A percentile compares a stretch with the other conserved stretches of the same genome.
Conservation (phyloP, 2,888 invertebrate species). For the Dendrolimus houi region DNA sequence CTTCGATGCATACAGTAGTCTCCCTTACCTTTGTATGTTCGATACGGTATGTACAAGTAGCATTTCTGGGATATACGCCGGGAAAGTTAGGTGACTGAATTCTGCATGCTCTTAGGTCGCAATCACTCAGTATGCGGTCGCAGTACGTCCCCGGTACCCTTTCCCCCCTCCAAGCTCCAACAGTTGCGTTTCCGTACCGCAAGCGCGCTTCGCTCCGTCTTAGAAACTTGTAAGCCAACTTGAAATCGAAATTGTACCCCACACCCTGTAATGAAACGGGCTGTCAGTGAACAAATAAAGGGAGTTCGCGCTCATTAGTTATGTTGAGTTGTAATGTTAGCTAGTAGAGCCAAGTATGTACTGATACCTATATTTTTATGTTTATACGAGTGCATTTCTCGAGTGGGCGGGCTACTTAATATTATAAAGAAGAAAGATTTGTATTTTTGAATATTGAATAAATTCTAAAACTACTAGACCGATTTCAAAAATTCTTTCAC, state of each 20-base stretch:
- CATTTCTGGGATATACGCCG: slow-evolving; percentile 91
- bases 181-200: slow-evolving; percentile 85
- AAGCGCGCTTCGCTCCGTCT: slow-evolving; percentile 84
- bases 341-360: no score
- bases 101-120: slow-evolving; percentile 82
- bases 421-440: no score
- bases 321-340: no score
- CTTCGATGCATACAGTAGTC: slow-evolving; percentile 1
- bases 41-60: slow-evolving; percentile 87
- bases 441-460: no score
- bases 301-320: not conserved
- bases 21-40: slow-evolving; percentile 73
- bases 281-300: slow-evolving; percentile 19
- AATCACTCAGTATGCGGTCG: slow-evolving; percentile 87
- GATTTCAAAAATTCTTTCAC: no score
- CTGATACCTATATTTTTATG: no score
- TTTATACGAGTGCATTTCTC: no score
- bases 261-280: slow-evolving; percentile 75
- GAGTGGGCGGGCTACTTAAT: no score
- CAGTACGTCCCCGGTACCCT: slow-evolving; percentile 86
- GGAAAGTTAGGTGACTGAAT: slow-evolving; percentile 94
- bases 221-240: slow-evolving; percentile 89
- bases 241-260: slow-evolving; percentile 89
- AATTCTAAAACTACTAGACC: no score
- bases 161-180: slow-evolving; percentile 85